Conservation (phyloP, 2,113 vertebrate species). For the Malaclemys terrapin region DNA sequence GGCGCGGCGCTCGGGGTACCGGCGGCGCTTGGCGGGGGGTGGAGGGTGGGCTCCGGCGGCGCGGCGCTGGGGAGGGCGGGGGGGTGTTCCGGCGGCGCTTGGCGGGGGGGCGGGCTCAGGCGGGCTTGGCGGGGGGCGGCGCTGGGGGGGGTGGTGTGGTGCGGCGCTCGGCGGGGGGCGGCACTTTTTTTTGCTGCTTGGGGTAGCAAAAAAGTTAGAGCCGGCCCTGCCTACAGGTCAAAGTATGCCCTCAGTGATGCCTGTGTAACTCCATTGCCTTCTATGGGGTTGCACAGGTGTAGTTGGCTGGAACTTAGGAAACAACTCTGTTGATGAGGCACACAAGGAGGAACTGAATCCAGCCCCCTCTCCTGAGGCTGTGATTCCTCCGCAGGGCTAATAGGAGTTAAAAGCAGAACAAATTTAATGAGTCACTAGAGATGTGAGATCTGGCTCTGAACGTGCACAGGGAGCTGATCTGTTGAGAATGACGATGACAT, state of each 20-base stretch:
- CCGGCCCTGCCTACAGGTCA: background rate
- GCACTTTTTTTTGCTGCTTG: too few species aligned
- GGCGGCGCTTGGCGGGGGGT: too few species aligned
- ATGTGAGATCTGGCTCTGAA: background rate
- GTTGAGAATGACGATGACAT: background rate
- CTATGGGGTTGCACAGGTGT: background rate
- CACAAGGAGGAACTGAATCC: background rate
- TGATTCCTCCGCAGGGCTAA: background rate
- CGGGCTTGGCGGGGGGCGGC: too few species aligned
- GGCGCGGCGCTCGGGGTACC: too few species aligned
- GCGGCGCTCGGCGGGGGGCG: too few species aligned
- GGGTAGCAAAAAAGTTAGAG: too few species aligned
- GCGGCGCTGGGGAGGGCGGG: too few species aligned
- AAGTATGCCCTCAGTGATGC: fast-evolving
- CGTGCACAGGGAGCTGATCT: background rate
- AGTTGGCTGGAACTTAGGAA: background rate
- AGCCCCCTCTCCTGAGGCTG: background rate
- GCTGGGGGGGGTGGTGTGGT: too few species aligned
- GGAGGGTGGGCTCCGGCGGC: too few species aligned
- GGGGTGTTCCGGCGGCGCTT: too few species aligned
- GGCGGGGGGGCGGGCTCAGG: too few species aligned
- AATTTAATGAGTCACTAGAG: background rate
- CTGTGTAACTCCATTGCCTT: background rate
- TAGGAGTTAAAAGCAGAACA: background rate
- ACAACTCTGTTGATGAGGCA: background rate